These are phyloP conservation scores for Prosopocoilus inquinatus DNA, from an alignment of 2,888 invertebrate genomes.

Conservation along the genomic window DNA sequence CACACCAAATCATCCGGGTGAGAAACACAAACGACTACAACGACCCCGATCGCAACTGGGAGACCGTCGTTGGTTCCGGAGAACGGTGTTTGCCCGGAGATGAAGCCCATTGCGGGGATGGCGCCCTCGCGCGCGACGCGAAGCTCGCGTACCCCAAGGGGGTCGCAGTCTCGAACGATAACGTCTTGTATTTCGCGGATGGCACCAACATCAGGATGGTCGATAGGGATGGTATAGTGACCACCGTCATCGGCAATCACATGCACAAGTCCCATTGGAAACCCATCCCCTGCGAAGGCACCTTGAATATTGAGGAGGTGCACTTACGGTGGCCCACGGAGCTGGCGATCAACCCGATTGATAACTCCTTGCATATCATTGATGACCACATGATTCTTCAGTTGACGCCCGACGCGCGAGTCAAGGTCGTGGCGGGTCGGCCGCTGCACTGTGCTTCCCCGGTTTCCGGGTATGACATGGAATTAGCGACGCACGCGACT, in stretches of 20 bases:
- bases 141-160: slow-evolving; percentile 96
- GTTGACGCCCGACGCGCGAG: slow-evolving; percentile 85
- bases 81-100: slow-evolving; percentile 91
- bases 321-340: slow-evolving; percentile 96
- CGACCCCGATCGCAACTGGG: slow-evolving; percentile 91
- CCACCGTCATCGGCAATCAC: slow-evolving; percentile 88
- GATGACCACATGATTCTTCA: slow-evolving; percentile 95
- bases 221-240: slow-evolving; percentile 86
- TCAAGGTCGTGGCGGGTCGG: slow-evolving; percentile 90
- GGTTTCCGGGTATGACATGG: slow-evolving; percentile 74
- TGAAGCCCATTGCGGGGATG: slow-evolving; percentile 95
- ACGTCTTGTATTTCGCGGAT: slow-evolving; percentile 91
- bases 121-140: slow-evolving; percentile 87
- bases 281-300: slow-evolving; percentile 89
- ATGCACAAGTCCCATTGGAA: slow-evolving; percentile 94
- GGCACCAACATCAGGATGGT: slow-evolving; percentile 92
- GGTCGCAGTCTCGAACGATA: slow-evolving; percentile 89
- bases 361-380: slow-evolving; percentile 92
- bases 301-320: slow-evolving; percentile 87
- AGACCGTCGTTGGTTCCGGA: slow-evolving; percentile 92
- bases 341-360: slow-evolving; percentile 88
- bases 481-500: slow-evolving; percentile 87
- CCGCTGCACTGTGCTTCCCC: slow-evolving; percentile 90
- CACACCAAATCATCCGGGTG: slow-evolving; percentile 88
- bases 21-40: slow-evolving; percentile 77